Conservation (phyloP, 2,888 invertebrate species). For the Diploptera punctata region DNA sequence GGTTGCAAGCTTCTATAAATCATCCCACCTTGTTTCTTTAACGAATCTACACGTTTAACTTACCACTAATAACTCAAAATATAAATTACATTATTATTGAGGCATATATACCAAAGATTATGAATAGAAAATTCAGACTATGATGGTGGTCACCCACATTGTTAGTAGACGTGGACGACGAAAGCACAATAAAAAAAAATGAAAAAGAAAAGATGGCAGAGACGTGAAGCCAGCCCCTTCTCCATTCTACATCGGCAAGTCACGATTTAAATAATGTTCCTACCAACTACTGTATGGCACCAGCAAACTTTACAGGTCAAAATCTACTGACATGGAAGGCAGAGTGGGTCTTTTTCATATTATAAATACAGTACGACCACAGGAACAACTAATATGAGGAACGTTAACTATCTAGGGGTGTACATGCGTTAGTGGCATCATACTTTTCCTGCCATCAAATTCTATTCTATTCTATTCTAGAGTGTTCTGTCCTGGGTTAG, state of each 20-base stretch:
- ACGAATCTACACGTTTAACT: not conserved
- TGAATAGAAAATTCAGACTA: not conserved
- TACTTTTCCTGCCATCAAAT: too few relatives aligned
- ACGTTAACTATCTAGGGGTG: slow-evolving; percentile 2
- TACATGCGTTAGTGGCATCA: too few relatives aligned
- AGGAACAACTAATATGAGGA: slow-evolving; percentile 18
- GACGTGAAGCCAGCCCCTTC: not conserved
- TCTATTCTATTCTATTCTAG: too few relatives aligned
- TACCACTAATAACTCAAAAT: slow-evolving; percentile 2
- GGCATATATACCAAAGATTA: not conserved
- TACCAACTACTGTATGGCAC: not conserved
- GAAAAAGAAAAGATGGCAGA: not conserved
- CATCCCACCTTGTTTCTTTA: not conserved
- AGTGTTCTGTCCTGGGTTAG: too few relatives aligned
- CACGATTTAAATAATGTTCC: slow-evolving; percentile 10
- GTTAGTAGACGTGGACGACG: too few relatives aligned
- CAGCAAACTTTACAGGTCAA: not conserved
- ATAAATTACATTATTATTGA: not conserved
- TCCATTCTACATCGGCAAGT: not conserved
- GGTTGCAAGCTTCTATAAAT: not conserved
- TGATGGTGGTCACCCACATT: not conserved
- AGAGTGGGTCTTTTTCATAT: not conserved
- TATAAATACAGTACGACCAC: not conserved
- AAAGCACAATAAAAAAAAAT: too few relatives aligned
- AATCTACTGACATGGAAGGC: not conserved